phyloP scores from a whole-genome alignment of 2,888 invertebrate genomes.

The Ectropis crepuscularia region DNA sequence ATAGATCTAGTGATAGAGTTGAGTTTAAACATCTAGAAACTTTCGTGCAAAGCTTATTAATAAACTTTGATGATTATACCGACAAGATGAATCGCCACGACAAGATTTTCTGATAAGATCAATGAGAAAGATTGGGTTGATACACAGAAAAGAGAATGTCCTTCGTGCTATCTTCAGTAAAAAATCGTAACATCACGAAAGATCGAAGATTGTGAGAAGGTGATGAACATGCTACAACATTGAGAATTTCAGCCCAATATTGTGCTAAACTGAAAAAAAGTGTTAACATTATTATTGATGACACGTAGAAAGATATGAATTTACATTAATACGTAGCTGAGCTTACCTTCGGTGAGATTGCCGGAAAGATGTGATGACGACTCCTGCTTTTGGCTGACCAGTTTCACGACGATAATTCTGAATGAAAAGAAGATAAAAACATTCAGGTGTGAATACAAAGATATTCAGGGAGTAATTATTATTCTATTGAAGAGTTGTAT shows the following conservation, averaged over 20 bases:
- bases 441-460: too few relatives aligned
- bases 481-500: too few relatives aligned
- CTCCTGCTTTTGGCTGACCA: constrained; percentile 89
- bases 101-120: not conserved
- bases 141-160: not conserved
- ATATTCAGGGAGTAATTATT: too few relatives aligned
- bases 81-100: constrained; percentile 2
- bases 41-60: constrained; percentile 60
- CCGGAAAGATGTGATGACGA: constrained; percentile 95
- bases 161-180: constrained; percentile 19
- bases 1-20: constrained; percentile 17
- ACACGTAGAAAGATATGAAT: constrained; percentile 44
- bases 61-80: constrained; percentile 25
- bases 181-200: constrained; percentile 20
- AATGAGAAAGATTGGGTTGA: not conserved
- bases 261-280: constrained; percentile 52
- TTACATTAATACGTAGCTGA: not conserved
- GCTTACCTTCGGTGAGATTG: constrained; percentile 93
- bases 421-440: too few relatives aligned
- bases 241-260: constrained; percentile 64
- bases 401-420: constrained; percentile 80
- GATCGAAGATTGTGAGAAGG: constrained; percentile 32
- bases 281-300: constrained; percentile 42
- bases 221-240: constrained; percentile 70
- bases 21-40: constrained; percentile 37